Conservation (phyloP, 1,140 invertebrate species). For the Zaprionus tsacasi region DNA sequence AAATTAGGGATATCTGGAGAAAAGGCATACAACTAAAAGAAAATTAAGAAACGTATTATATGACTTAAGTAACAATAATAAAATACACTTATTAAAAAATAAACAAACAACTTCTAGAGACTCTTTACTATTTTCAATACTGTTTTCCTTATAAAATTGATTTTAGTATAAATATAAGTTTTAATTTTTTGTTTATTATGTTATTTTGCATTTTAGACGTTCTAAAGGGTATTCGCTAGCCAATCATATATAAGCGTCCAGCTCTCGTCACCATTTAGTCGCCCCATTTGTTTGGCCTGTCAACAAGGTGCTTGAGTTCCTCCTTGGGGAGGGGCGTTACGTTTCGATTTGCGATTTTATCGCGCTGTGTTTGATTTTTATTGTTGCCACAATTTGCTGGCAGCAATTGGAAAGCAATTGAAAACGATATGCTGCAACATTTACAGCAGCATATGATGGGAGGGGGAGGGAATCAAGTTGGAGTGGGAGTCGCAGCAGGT, state of each 20-base stretch:
- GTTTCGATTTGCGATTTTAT: constrained; percentile 67
- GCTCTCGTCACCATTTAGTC: neutral
- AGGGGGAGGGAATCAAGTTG: too few relatives aligned
- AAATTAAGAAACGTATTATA: too few relatives aligned
- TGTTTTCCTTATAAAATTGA: too few relatives aligned
- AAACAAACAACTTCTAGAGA: too few relatives aligned
- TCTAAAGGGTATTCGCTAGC: constrained; percentile 12
- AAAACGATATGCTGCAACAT: constrained; percentile 30
- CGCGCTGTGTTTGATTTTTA: constrained; percentile 56
- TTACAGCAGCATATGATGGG: too few relatives aligned
- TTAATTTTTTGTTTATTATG: too few relatives aligned
- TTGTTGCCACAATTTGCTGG: constrained; percentile 57
- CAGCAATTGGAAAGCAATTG: constrained; percentile 59
- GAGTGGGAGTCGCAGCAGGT: neutral
- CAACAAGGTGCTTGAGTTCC: constrained; percentile 33
- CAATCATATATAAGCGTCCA: neutral
- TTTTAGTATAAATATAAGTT: too few relatives aligned
- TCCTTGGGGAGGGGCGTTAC: neutral
- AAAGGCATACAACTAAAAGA: too few relatives aligned
- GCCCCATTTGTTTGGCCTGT: constrained; percentile 41
- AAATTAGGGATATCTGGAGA: neutral
- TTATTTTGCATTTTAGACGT: neutral
- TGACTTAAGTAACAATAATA: too few relatives aligned
- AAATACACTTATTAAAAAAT: too few relatives aligned
- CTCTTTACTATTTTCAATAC: too few relatives aligned